phyloP scores from a whole-genome alignment of 2,113 vertebrate species.

The Otolemur garnettii region DNA sequence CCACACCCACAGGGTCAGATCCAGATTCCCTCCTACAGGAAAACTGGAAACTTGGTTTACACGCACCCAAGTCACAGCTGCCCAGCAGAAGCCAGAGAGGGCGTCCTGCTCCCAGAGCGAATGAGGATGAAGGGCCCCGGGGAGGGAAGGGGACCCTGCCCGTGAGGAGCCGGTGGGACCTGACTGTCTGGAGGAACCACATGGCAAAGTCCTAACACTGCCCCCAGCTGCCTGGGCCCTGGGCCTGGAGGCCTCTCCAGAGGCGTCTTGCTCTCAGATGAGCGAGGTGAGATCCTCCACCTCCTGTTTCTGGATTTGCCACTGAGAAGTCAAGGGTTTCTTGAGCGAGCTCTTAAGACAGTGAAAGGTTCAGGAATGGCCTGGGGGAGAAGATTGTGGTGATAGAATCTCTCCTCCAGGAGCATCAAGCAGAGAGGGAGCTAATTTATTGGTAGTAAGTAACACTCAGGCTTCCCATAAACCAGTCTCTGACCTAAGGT shows the following conservation, averaged over 20 bases:
- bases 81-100: not conserved
- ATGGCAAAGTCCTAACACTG: no score
- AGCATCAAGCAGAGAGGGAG: no score
- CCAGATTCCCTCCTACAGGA: no score
- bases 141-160: not conserved
- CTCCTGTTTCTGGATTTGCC: not conserved
- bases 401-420: not conserved
- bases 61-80: not conserved
- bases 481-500: not conserved
- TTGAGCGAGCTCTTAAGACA: not conserved
- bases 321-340: not conserved
- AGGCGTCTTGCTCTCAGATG: not conserved
- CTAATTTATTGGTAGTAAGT: not conserved
- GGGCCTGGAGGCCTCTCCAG: no score
- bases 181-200: not conserved
- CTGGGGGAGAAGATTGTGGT: not conserved
- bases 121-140: not conserved
- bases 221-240: fast-evolving
- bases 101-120: not conserved
- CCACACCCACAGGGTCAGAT: not conserved
- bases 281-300: not conserved
- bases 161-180: no score
- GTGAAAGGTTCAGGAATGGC: not conserved
- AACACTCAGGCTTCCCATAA: not conserved
- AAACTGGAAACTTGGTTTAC: not conserved